phyloP scores from a whole-genome alignment of 2,113 vertebrate species.

The Lampris megalopsis region DNA sequence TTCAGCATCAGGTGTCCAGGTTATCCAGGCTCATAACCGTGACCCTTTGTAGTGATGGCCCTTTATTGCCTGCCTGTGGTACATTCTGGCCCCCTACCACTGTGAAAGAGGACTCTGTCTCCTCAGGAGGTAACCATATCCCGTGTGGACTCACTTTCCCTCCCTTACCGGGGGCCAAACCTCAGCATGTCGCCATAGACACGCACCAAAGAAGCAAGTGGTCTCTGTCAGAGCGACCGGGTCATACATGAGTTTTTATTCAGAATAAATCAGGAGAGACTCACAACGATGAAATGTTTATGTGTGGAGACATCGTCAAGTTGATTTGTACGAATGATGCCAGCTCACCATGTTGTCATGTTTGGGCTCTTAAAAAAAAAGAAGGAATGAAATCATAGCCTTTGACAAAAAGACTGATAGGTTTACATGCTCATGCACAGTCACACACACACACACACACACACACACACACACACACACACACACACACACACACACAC shows the following conservation, averaged over 20 bases:
- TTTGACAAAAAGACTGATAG: background rate
- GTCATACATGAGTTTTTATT: background rate
- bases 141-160: conserved; percentile 31
- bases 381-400: background rate
- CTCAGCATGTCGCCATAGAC: background rate
- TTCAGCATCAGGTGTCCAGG: conserved; percentile 24
- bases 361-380: background rate
- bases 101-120: conserved; percentile 62
- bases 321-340: conserved; percentile 4
- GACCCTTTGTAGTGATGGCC: background rate
- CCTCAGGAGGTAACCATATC: conserved; percentile 58
- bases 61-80: conserved; percentile 25
- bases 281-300: conserved; percentile 1
- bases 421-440: background rate
- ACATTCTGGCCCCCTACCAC: conserved; percentile 22
- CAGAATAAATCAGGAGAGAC: background rate
- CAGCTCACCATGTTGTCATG: background rate
- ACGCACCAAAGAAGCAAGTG: background rate
- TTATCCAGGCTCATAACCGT: conserved; percentile 27
- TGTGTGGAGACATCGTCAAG: no score
- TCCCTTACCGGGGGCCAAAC: conserved; percentile 13
- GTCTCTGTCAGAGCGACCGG: background rate
- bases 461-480: conserved; percentile 20
- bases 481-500: conserved; percentile 9
- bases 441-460: background rate